Base-by-base conservation (phyloP, 2,888 invertebrate genomes). In the Panzeria rudis region DNA sequence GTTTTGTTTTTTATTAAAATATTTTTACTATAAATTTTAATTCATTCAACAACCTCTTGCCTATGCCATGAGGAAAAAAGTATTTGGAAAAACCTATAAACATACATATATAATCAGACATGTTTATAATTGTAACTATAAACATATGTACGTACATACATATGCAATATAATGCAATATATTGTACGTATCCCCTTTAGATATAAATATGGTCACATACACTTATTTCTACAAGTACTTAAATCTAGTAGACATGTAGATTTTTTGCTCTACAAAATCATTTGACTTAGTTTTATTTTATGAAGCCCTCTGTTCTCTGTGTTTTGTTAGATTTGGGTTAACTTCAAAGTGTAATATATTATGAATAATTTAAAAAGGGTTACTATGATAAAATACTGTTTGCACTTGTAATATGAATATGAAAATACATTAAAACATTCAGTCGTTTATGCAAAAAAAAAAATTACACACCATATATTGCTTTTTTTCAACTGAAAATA, bases 321-420 rank as follows among this genome's bases (percentile, higher is more conserved):
- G 59, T 25, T 56, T 29, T 66, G 54, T 68, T 64, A 23, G 50
- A 83, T 76, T 71, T 83, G 29, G 82, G 82, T 83, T 83, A 77
- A 77, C 82, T 83, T 83, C 62, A 77, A 77, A 64, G 82, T 77
- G 71, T 83, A 71, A 83, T 72, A 83, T 76, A 83, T 83, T 83
- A 83, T 83, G 82, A 82, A 82, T 82, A 82, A 82, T 82, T 71
- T 82, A 82, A 56, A 80, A 76, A 62, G 69, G 62, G 82, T 76
- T 76, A 82, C 54, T 72, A 72, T 64, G 11, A 56, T 72, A 72
- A 72, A 56, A 71, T 71, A 76, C 35, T 47, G 13, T 71, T 71
- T 77, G 71, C 76, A 83, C 76, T 83, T 83, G 76, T 72, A 64
- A 71, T 77, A 77, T 77, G 64, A 77, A 83, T 77, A 66, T 71